Evolutionary conservation across 2,113 vertebrate genomes (phyloP), one percentile per base, ranked within the genome.

Genomic region (Hipposideros armiger): DNA sequence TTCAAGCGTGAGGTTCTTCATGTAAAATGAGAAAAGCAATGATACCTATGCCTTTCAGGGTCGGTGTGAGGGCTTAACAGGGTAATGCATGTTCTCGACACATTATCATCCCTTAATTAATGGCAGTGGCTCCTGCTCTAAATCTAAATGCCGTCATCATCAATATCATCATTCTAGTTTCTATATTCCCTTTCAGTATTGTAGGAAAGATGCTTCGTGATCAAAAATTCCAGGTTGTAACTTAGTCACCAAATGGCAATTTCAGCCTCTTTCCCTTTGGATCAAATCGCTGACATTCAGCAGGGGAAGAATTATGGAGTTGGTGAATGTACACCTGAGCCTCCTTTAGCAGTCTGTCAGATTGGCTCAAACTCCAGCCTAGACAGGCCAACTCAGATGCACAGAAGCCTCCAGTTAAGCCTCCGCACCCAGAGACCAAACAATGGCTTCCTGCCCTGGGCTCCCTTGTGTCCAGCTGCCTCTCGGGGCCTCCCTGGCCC

Each of bases 381-480:
- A 60, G 67, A 74, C 26, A 45, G 73, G 92, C 0, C 66, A 74
- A 88, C 24, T 69, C 36, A 56, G 40, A 69, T 70, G 28, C 0
- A 0, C 62, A 78, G 88, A 90, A 70, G 62, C 56, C 74, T 94
- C 64, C 42, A 17, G 66, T 42, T 86, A 85, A 11, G 24, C 2
- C 1, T 64, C 13, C 0, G 0, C 11, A 58, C 82, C 62, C 58
- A 52, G 30, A 97, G 60, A 64, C 28, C 81, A 50, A 84, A 93
- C 64, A 97, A 73, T 88, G 22, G 5, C 45, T 66, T 90, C 50
- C 88, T 85, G 66, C 70, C 36, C 52, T 92, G 77, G 91, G 66
- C 3, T 97, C 40, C 90, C 93, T 97, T 32, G 60, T 13, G 66
- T 84, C 96, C 92, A 83, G 88, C 72, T 88, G 40, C 56, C 70